phyloP scores from a whole-genome alignment of 2,113 vertebrate genomes.

The Arenaria interpres region DNA sequence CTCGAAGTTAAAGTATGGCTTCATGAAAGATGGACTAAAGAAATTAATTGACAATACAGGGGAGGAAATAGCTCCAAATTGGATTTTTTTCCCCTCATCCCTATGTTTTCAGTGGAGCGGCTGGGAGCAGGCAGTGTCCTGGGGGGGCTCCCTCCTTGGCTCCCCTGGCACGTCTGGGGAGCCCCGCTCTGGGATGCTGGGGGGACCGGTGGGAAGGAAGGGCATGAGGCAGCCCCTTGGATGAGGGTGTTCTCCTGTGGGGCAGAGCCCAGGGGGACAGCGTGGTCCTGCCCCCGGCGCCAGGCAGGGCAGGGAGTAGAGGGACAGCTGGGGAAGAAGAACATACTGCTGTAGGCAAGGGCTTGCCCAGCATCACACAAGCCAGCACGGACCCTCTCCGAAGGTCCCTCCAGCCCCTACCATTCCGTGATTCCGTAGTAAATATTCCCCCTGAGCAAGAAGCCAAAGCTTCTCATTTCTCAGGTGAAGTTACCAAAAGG shows the following conservation, averaged over 20 bases:
- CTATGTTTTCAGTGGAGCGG: rapidly evolving
- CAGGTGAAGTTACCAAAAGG: rapidly evolving
- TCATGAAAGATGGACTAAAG: not conserved
- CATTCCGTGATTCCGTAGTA: not conserved
- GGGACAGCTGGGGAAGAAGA: rapidly evolving
- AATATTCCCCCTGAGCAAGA: not conserved
- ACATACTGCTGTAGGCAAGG: rapidly evolving
- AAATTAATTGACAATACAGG: not conserved
- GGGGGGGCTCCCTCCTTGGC: not conserved
- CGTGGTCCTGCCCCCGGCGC: rapidly evolving
- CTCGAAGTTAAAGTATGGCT: not conserved
- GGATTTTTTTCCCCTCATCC: not conserved
- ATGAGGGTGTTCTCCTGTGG: rapidly evolving
- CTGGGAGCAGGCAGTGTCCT: not conserved
- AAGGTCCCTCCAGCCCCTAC: not conserved
- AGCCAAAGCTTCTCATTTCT: not conserved
- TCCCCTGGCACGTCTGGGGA: rapidly evolving
- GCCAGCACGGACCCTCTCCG: rapidly evolving
- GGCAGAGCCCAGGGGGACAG: rapidly evolving
- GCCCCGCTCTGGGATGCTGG: rapidly evolving
- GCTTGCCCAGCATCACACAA: rapidly evolving
- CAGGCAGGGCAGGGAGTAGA: not conserved
- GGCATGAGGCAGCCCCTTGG: rapidly evolving
- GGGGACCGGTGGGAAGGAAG: not conserved
- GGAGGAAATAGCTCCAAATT: not conserved